Percentiles rank a stretch among this genome's conserved stretches.
phyloP scores from a whole-genome alignment of 1,140 invertebrate genomes.

The Bursaphelenchus mucronatus region DNA sequence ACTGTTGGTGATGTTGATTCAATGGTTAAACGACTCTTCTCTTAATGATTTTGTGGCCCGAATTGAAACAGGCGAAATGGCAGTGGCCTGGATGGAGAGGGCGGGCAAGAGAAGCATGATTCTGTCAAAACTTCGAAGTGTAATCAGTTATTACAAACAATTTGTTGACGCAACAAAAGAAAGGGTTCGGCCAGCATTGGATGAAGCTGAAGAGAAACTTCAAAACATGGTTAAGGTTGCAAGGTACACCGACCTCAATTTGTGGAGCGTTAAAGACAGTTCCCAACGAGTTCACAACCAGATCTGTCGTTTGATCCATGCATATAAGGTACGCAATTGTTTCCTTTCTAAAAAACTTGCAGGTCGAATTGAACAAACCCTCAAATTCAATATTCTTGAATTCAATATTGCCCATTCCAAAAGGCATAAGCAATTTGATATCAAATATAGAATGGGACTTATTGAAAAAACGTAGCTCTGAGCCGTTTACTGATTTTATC shows the following conservation, averaged over 20 bases:
- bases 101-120: not conserved
- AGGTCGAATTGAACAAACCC: slow-evolving; percentile 24
- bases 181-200: slow-evolving; percentile 10
- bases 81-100: slow-evolving; percentile 67
- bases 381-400: slow-evolving; percentile 20
- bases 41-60: slow-evolving; percentile 77
- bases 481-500: too few relatives aligned
- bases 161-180: too few relatives aligned
- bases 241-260: slow-evolving; percentile 90
- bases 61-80: slow-evolving; percentile 73
- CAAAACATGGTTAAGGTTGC: slow-evolving; percentile 86
- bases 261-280: slow-evolving; percentile 79
- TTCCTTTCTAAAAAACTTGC: not conserved
- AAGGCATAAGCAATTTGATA: too few relatives aligned
- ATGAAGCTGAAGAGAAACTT: slow-evolving; percentile 70
- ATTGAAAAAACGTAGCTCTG: too few relatives aligned
- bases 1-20: slow-evolving; percentile 46
- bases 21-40: slow-evolving; percentile 73
- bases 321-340: slow-evolving; percentile 45
- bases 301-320: slow-evolving; percentile 50
- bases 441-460: too few relatives aligned
- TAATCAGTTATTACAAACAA: too few relatives aligned
- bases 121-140: too few relatives aligned
- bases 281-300: slow-evolving; percentile 51
- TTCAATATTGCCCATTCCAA: not conserved